Conservation (phyloP, 2,113 vertebrate species). For the Pheucticus melanocephalus region DNA sequence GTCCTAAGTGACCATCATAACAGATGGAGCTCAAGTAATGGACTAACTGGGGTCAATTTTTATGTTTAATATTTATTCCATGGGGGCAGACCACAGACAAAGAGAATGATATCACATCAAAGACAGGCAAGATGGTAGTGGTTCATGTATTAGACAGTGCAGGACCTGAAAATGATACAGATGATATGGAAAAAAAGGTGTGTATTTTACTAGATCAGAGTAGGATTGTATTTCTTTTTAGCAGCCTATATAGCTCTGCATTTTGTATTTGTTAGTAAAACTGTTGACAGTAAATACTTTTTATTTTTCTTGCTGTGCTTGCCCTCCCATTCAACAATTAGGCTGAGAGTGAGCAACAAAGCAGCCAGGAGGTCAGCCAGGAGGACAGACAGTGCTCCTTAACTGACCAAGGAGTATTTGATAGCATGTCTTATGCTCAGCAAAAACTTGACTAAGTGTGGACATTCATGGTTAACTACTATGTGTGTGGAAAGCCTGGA, state of each 20-base stretch:
- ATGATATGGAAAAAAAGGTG: not conserved
- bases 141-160: not conserved
- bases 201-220: not conserved
- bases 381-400: not conserved
- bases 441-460: not conserved
- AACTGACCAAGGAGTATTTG: not conserved
- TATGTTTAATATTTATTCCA: not conserved
- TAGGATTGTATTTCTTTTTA: not conserved
- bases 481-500: not conserved
- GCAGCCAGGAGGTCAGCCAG: not conserved
- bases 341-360: not conserved
- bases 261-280: not conserved
- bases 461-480: not conserved
- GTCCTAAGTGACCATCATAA: not conserved
- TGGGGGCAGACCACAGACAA: not conserved
- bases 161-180: not conserved
- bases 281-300: not conserved
- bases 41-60: not conserved
- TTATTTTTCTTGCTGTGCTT: not conserved
- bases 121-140: not conserved
- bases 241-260: not conserved
- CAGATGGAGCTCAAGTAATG: not conserved
- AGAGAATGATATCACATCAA: not conserved
- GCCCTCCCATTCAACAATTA: not conserved
- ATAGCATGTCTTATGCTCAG: not conserved